Evolutionary conservation across 2,113 vertebrate genomes (phyloP).

Genomic region (Naja naja): DNA sequence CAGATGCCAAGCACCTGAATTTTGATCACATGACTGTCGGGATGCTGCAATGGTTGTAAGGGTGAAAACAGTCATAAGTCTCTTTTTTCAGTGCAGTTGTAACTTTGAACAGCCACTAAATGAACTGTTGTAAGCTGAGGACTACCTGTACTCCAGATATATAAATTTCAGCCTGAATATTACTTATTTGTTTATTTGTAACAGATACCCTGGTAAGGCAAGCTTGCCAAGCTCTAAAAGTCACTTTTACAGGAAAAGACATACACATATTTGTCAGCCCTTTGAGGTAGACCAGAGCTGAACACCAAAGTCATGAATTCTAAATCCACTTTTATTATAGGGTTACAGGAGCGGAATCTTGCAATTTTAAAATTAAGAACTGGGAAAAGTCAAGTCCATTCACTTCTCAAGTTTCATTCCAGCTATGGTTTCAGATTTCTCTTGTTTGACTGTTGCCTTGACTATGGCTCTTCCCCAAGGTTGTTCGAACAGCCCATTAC

Average conservation of each 20-base stretch:
- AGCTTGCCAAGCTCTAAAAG: not conserved
- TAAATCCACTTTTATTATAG: not conserved
- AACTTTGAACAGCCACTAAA: too few relatives aligned
- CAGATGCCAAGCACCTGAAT: too few relatives aligned
- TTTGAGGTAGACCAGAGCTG: not conserved
- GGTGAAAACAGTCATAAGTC: too few relatives aligned
- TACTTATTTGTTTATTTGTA: not conserved
- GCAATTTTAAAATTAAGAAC: not conserved
- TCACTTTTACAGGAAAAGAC: not conserved
- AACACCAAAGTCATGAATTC: not conserved
- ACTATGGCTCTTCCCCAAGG: not conserved
- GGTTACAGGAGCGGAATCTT: not conserved
- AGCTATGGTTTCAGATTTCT: not conserved
- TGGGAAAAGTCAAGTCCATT: not conserved
- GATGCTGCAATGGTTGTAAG: too few relatives aligned
- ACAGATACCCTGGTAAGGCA: not conserved
- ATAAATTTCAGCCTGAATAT: not conserved
- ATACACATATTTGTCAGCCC: not conserved
- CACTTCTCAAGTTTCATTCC: not conserved
- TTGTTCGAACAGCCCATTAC: not conserved
- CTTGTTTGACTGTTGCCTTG: not conserved
- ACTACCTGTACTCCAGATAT: not conserved
- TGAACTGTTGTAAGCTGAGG: too few relatives aligned
- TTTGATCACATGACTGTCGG: too few relatives aligned
- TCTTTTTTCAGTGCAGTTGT: too few relatives aligned